These are phyloP conservation scores for Aphelocoma californica DNA, from an alignment of 2,797 vertebrate species.

Conservation along the genomic window DNA sequence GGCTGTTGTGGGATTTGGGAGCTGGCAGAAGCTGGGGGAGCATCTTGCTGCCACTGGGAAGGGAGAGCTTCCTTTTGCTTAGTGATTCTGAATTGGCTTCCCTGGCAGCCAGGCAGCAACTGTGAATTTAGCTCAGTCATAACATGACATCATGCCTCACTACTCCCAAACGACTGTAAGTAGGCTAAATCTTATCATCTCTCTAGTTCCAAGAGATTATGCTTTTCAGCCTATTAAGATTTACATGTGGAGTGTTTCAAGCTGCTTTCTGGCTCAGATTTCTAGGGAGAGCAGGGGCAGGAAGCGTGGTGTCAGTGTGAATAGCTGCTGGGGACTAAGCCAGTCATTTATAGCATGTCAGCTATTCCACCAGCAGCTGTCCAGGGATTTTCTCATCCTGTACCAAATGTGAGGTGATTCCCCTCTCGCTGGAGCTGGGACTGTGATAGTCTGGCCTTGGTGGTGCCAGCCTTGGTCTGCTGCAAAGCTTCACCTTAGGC, in stretches of 20 bases:
- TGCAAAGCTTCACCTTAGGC: background rate
- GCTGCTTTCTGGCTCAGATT: conserved; percentile 41
- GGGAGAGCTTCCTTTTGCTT: background rate
- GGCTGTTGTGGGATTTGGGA: background rate
- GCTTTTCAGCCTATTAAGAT: conserved; percentile 26
- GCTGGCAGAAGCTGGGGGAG: background rate
- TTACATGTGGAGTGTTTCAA: conserved; percentile 6
- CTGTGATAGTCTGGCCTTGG: background rate
- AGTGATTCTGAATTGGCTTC: background rate
- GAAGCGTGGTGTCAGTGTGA: background rate
- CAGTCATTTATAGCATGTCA: background rate
- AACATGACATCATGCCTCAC: conserved; percentile 10
- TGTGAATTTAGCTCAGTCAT: conserved; percentile 35
- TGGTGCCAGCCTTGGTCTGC: background rate
- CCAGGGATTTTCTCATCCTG: background rate
- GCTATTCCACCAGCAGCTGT: background rate
- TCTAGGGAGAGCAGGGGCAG: background rate
- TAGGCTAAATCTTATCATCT: conserved; percentile 46
- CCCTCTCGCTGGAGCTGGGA: background rate
- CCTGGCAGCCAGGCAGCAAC: conserved; percentile 30
- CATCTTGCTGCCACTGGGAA: background rate
- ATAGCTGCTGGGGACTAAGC: conserved; percentile 1
- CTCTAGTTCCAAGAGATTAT: conserved; percentile 32
- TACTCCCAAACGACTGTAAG: conserved; percentile 12
- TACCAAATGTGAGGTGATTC: background rate